A percentile compares a stretch with the other conserved stretches of the same genome.
Conservation (phyloP, 2,113 vertebrate genomes). For the Zosterops borbonicus region DNA sequence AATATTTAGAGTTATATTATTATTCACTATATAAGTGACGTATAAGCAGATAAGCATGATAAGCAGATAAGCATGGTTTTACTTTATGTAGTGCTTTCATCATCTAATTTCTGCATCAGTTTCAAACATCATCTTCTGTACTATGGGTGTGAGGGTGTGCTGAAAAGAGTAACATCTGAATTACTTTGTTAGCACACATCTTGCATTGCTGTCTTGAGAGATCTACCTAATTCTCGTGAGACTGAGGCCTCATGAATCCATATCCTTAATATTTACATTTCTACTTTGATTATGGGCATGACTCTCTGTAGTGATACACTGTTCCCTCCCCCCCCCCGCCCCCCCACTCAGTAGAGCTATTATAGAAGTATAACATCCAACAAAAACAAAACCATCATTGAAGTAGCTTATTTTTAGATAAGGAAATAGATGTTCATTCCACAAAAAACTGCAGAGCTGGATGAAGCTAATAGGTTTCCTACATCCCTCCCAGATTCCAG, state of each 20-base stretch:
- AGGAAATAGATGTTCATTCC: background rate
- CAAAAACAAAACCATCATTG: background rate
- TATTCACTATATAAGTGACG: background rate
- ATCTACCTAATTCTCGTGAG: background rate
- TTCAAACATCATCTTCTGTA: background rate
- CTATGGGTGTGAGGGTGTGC: background rate
- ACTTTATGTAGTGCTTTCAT: background rate
- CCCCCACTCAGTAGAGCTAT: background rate
- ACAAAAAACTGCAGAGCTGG: background rate
- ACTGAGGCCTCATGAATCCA: background rate
- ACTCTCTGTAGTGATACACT: background rate
- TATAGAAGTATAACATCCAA: background rate
- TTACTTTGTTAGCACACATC: background rate
- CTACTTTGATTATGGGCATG: background rate
- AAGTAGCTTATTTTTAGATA: background rate
- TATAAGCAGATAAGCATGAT: background rate
- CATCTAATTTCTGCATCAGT: background rate
- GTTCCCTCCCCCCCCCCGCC: accelerated
- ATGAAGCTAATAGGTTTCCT: background rate
- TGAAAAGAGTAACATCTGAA: background rate
- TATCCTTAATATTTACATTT: background rate
- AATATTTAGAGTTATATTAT: conserved; percentile 10
- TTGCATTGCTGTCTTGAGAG: background rate
- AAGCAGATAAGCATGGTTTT: background rate
- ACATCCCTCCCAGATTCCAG: background rate